Evolutionary conservation across 92 coral and sea anemone species (phyloP).

Genomic region (Palythoa caribaeorum): DNA sequence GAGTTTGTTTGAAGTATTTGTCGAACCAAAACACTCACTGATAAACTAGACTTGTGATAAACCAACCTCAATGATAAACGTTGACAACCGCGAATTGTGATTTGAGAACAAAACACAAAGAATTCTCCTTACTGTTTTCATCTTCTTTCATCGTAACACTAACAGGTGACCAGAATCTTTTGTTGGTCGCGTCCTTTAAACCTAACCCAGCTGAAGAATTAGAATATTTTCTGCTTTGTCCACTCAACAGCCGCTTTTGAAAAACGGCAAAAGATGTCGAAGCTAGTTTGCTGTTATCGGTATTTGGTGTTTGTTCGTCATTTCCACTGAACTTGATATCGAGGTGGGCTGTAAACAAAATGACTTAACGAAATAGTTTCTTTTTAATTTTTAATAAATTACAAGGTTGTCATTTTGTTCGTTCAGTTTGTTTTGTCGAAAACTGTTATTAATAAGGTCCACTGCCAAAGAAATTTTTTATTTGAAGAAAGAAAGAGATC

Average conservation of each 20-base stretch:
- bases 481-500: not conserved
- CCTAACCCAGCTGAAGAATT: not conserved
- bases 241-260: not conserved
- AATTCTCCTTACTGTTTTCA: not conserved
- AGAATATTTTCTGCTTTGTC: not conserved
- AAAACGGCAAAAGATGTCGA: not conserved
- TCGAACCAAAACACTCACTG: not conserved
- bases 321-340: not conserved
- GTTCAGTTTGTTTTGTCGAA: not conserved
- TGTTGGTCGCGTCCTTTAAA: not conserved
- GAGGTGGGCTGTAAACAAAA: not conserved
- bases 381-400: not conserved
- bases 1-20: not conserved
- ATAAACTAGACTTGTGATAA: not conserved
- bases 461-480: not conserved
- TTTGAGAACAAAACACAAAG: not conserved
- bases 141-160: not conserved
- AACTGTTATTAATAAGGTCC: not conserved
- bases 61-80: not conserved
- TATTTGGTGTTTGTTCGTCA: not conserved
- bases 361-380: slow-evolving; percentile 10
- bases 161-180: not conserved
- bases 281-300: not conserved
- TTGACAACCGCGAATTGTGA: not conserved
- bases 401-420: not conserved